Percentiles rank a stretch among this genome's conserved stretches.
These are phyloP conservation scores for Ericerus pela DNA, from an alignment of 1,140 invertebrate species.

Conservation along the genomic window DNA sequence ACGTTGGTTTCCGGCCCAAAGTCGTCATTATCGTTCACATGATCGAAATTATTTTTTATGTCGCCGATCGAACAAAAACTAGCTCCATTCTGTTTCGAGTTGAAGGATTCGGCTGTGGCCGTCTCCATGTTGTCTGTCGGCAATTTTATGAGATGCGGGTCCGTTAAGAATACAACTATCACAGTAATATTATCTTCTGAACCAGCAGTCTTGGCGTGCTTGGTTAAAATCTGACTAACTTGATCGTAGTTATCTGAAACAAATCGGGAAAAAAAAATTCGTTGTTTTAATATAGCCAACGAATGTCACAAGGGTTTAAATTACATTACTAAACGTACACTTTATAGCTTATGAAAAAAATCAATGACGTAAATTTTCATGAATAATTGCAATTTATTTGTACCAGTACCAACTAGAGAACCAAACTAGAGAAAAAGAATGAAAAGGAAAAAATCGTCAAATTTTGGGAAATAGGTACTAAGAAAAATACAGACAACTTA, in stretches of 20 bases:
- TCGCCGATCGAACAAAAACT: neutral
- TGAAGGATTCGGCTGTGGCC: slow-evolving; percentile 7
- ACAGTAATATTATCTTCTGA: slow-evolving; percentile 1
- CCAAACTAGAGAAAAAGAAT: no score
- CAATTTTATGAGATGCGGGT: neutral
- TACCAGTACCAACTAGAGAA: no score
- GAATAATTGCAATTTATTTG: no score
- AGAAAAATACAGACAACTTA: no score
- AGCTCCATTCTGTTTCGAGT: neutral
- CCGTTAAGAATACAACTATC: neutral
- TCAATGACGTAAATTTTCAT: no score
- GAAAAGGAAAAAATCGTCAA: no score
- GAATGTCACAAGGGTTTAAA: no score
- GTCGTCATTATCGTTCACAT: neutral
- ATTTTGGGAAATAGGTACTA: no score
- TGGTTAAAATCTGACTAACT: neutral
- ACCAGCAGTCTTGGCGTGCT: neutral
- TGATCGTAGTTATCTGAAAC: slow-evolving; percentile 8
- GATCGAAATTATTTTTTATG: slow-evolving; percentile 11
- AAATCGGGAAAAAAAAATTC: neutral
- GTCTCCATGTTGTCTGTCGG: neutral
- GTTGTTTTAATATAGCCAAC: neutral
- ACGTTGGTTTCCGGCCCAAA: neutral
- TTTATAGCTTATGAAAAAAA: no score
- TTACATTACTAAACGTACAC: no score